Conservation (phyloP, 1,140 invertebrate species). For the Zaprionus ghesquierei region DNA sequence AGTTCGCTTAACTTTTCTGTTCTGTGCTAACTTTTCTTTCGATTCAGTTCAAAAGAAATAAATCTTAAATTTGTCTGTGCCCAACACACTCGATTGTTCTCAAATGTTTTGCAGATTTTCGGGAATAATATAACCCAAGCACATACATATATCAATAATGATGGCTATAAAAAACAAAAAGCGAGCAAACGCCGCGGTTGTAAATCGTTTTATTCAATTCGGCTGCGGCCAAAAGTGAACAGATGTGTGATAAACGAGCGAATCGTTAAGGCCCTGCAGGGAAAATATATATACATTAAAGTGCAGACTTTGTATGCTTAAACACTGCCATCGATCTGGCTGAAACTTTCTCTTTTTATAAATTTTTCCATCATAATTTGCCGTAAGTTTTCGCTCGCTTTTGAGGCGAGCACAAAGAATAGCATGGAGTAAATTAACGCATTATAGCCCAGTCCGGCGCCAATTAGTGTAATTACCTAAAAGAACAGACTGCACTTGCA, state of each 20-base stretch:
- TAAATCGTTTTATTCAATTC: background rate
- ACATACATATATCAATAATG: background rate
- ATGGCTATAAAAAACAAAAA: background rate
- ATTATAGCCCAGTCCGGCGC: constrained; percentile 34
- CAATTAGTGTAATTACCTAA: constrained; percentile 73
- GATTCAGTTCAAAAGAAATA: background rate
- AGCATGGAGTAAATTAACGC: constrained; percentile 60
- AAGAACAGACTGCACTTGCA: constrained; percentile 29
- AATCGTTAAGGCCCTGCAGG: background rate
- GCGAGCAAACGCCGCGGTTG: background rate
- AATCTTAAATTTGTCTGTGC: background rate
- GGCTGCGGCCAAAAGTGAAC: background rate
- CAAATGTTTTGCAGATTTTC: background rate
- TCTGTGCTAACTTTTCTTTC: background rate
- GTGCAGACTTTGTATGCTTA: background rate
- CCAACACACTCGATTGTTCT: background rate
- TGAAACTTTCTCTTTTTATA: background rate
- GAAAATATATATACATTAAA: background rate
- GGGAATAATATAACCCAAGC: background rate
- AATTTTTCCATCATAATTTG: background rate
- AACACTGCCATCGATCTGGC: background rate
- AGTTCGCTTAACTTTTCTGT: background rate
- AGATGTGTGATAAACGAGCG: background rate
- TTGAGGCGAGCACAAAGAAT: constrained; percentile 5
- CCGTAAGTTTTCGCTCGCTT: background rate